Conservation (phyloP, 1,140 invertebrate species). For the Pantala flavescens region DNA sequence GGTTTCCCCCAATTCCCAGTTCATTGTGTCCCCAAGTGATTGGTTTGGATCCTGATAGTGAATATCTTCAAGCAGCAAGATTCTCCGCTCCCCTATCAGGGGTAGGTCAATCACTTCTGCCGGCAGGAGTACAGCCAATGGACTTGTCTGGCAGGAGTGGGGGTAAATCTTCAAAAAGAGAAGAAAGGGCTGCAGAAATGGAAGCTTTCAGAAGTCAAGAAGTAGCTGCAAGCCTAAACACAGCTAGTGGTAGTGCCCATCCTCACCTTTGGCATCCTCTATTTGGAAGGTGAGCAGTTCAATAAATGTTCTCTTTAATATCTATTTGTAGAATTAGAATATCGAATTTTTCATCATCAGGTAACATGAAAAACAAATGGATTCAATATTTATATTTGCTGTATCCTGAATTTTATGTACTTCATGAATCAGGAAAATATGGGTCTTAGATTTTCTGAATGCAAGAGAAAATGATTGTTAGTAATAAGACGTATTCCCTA, state of each 20-base stretch:
- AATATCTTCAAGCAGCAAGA: not conserved
- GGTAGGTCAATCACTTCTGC: not conserved
- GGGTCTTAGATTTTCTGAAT: no score
- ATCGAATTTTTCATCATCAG: no score
- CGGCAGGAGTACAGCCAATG: not conserved
- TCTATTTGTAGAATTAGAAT: no score
- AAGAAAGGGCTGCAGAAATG: not conserved
- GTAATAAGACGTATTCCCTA: no score
- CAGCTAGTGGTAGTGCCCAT: conserved; percentile 27
- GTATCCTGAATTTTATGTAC: no score
- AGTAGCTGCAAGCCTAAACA: not conserved
- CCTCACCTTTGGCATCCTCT: conserved; percentile 56
- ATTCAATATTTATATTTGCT: no score
- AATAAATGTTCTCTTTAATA: not conserved
- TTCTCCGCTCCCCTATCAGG: not conserved
- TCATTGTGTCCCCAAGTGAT: not conserved
- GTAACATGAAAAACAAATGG: no score
- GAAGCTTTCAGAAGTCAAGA: not conserved
- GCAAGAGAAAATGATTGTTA: no score
- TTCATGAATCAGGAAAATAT: no score
- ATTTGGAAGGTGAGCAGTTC: conserved; percentile 50
- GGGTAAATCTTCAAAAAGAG: not conserved
- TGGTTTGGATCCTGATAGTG: not conserved
- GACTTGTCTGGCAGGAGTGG: not conserved
- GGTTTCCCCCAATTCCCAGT: not conserved